Percentiles rank a stretch among this genome's conserved stretches.
phyloP scores from a whole-genome alignment of 2,888 invertebrate genomes.

The Perithous albicinctus region DNA sequence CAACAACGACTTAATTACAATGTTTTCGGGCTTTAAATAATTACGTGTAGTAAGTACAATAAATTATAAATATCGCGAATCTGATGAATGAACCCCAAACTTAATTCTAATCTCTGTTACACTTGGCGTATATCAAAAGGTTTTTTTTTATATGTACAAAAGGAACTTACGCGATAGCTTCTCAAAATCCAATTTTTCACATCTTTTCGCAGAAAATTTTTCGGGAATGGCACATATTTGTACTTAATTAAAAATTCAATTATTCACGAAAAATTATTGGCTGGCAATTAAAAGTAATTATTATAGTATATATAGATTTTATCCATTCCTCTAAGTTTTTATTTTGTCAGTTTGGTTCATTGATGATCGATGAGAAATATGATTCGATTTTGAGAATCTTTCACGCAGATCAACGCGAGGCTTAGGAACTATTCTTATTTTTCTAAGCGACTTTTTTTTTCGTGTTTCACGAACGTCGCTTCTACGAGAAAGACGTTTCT shows the following conservation, averaged over 20 bases:
- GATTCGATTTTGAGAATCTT: conserved; percentile 61
- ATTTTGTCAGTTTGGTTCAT: not conserved
- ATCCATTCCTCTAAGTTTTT: not conserved
- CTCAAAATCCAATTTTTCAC: conserved; percentile 51
- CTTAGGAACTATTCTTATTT: conserved; percentile 82
- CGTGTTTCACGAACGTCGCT: conserved; percentile 47
- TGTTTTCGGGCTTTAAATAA: conserved; percentile 39
- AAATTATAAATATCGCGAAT: conserved; percentile 51
- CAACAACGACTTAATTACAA: conserved; percentile 21
- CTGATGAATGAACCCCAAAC: conserved; percentile 39
- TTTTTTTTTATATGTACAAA: conserved; percentile 79
- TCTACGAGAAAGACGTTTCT: conserved; percentile 52
- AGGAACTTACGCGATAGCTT: conserved; percentile 65
- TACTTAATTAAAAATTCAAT: conserved; percentile 8
- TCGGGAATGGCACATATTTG: not conserved
- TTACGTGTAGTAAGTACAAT: conserved; percentile 52
- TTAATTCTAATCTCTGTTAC: conserved; percentile 61
- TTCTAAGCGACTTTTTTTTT: conserved; percentile 71
- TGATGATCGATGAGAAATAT: conserved; percentile 17
- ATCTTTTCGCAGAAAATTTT: too few species aligned
- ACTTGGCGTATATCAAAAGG: conserved; percentile 80
- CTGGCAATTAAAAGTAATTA: not conserved
- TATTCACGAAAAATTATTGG: not conserved
- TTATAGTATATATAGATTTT: not conserved
- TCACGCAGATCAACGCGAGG: conserved; percentile 73